Evolutionary conservation across 2,888 invertebrate species (phyloP).

Genomic region (Seira ritae): DNA sequence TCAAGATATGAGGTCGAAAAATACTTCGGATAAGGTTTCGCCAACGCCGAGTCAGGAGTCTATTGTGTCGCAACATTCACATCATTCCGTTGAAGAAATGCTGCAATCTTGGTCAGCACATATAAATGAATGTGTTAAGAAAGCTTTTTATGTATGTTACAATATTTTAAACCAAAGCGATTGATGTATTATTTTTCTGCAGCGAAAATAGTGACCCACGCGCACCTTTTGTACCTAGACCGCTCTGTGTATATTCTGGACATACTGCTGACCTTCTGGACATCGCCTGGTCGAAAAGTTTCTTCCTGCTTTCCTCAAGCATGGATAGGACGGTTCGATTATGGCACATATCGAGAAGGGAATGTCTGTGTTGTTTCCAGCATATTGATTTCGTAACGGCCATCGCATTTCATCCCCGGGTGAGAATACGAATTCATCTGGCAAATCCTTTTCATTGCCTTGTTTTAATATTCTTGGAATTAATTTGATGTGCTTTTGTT

Average conservation of each 20-base stretch:
- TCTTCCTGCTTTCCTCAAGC: constrained; percentile 97
- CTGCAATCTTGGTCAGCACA: constrained; percentile 67
- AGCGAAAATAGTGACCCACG: constrained; percentile 72
- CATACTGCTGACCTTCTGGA: constrained; percentile 98
- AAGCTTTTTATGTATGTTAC: no score
- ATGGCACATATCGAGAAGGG: constrained; percentile 98
- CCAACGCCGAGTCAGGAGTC: constrained; percentile 96
- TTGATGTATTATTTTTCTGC: constrained; percentile 33
- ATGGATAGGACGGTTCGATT: constrained; percentile 98
- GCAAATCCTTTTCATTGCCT: constrained; percentile 75
- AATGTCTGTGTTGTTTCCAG: constrained; percentile 98
- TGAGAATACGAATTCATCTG: constrained; percentile 72
- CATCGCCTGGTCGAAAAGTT: constrained; percentile 99
- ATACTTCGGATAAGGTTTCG: constrained; percentile 92
- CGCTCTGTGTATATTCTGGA: constrained; percentile 94
- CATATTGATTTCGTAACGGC: constrained; percentile 99
- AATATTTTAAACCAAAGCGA: not conserved
- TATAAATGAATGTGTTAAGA: no score
- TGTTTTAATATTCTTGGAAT: not conserved
- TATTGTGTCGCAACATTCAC: constrained; percentile 83
- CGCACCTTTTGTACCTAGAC: constrained; percentile 88
- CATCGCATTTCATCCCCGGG: constrained; percentile 96
- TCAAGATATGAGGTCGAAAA: constrained; percentile 96
- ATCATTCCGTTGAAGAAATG: constrained; percentile 73
- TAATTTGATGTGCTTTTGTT: constrained; percentile 1